These are phyloP conservation scores for Drosophila meridiana DNA, from an alignment of 2,888 invertebrate species.

Conservation along the genomic window DNA sequence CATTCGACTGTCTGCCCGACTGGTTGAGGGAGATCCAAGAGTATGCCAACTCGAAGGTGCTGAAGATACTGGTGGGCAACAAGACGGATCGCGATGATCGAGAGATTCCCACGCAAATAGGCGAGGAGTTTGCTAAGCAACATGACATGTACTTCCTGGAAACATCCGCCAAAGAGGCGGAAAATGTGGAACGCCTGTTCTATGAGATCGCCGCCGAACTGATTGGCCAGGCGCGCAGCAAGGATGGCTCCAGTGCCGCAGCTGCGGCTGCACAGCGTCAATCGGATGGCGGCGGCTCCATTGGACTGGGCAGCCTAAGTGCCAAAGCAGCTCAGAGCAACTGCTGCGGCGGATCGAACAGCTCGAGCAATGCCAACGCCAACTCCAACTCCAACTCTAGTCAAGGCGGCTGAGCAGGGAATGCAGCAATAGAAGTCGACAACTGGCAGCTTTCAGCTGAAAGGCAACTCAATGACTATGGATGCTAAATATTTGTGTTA, in stretches of 20 bases:
- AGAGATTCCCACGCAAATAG: conserved; percentile 95
- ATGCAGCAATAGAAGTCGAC: not conserved
- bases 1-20: conserved; percentile 98
- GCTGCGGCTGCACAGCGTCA: conserved; percentile 70
- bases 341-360: conserved; percentile 71
- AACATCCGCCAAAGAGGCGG: conserved; percentile 98
- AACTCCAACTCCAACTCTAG: conserved; percentile 55
- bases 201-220: conserved; percentile 98
- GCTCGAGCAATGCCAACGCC: conserved; percentile 12
- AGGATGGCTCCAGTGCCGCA: conserved; percentile 85
- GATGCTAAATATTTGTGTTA: conserved; percentile 79
- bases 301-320: conserved; percentile 74
- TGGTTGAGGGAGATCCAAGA: conserved; percentile 99
- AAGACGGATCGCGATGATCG: conserved; percentile 98
- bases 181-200: conserved; percentile 98
- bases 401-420: conserved; percentile 61
- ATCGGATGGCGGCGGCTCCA: conserved; percentile 66
- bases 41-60: conserved; percentile 96
- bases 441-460: conserved; percentile 43
- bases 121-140: conserved; percentile 97
- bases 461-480: conserved; percentile 67
- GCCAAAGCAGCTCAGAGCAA: conserved; percentile 79
- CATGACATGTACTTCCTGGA: conserved; percentile 99
- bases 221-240: conserved; percentile 96
- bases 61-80: conserved; percentile 89